Base-by-base conservation (phyloP, 2,797 vertebrate species). In the Lacerta viridis region DNA sequence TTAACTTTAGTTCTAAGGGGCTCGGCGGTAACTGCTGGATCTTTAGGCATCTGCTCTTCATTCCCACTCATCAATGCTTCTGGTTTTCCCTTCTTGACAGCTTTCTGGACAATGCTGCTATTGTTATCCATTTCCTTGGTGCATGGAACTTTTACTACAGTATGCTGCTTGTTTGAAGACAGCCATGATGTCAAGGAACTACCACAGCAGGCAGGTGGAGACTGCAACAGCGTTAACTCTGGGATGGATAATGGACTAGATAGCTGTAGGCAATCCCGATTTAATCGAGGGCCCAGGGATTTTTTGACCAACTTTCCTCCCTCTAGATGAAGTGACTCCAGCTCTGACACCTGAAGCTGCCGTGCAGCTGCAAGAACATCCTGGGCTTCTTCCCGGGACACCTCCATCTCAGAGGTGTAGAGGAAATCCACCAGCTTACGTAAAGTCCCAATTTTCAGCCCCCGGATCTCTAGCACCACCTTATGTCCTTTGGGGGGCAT, bases 371-470 rank as follows among this genome's bases (percentile, higher is more conserved):
- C 96, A 87, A 97, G 95, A 69, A 97, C 95, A 23, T 97, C 97
- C 39, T 95, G 96, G 59, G 91, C 96, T 90, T 97, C 97, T 50
- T 97, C 97, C 27, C 39, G 69, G 0, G 96, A 96, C 3, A 95
- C 93, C 72, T 97, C 96, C 93, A 97, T 96, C 91, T 97, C 96
- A 0, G 96, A 96, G 0, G 97, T 97, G 55, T 97, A 97, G 1
- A 97, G 90, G 89, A 97, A 97, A 82, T 64, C 95, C 50, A 97
- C 95, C 77, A 97, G 90, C 79, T 96, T 97, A 86, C 96, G 95
- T 68, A 97, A 93, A 0, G 82, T 95, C 80, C 90, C 17, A 0
- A 97, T 96, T 87, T 95, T 96, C 87, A 97, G 89, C 43, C 95
- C 97, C 0, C 83, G 89, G 50, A 97, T 94, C 85, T 97, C 92